A percentile compares a stretch with the other conserved stretches of the same genome.
These are phyloP conservation scores for Procavia capensis DNA, from an alignment of 2,113 vertebrate species.

Conservation along the genomic window DNA sequence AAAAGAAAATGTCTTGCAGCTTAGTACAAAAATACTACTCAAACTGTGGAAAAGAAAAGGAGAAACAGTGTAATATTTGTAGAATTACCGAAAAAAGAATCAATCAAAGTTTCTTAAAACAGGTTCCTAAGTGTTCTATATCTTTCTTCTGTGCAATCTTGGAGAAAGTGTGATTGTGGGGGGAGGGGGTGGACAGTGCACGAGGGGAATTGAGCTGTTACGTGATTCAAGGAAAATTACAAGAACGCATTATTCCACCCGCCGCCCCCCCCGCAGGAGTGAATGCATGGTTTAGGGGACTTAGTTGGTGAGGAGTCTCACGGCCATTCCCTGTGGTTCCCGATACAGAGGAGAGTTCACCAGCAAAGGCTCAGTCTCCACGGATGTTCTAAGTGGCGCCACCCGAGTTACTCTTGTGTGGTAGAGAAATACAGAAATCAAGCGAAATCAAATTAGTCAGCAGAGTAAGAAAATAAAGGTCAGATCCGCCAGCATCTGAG, in stretches of 20 bases:
- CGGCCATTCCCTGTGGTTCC: constrained; percentile 22
- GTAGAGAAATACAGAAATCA: constrained; percentile 62
- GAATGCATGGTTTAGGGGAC: constrained; percentile 16
- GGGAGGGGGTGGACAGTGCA: rapidly evolving
- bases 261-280: no score
- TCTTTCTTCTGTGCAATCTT: not conserved
- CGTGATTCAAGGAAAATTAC: constrained; percentile 11
- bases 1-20: not conserved
- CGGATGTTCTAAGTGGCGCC: constrained; percentile 59
- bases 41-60: not conserved
- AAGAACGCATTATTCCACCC: no score
- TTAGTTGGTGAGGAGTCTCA: not conserved
- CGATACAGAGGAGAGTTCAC: constrained; percentile 46
- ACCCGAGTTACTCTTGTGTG: constrained; percentile 50
- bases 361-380: constrained; percentile 52
- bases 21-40: not conserved
- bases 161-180: not conserved
- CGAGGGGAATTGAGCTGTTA: constrained; percentile 29
- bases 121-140: not conserved
- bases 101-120: not conserved
- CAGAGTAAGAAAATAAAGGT: constrained; percentile 71
- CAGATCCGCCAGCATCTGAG: constrained; percentile 70
- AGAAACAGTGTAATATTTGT: not conserved
- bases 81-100: not conserved
- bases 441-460: constrained; percentile 74